Evolutionary conservation across 2,888 invertebrate genomes (phyloP).

Genomic region (Pelosia muscerda): DNA sequence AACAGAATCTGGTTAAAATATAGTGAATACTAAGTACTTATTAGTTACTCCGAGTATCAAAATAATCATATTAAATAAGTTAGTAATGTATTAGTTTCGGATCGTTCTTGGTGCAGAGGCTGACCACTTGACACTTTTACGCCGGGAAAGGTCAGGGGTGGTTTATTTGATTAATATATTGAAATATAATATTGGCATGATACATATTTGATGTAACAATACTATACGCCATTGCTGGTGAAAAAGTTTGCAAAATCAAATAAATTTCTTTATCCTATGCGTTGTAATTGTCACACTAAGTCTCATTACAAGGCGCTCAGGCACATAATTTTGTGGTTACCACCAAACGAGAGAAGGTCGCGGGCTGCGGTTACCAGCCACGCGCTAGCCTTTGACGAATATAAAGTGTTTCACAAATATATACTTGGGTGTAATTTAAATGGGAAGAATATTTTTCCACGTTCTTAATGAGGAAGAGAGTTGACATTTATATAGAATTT

Average conservation of each 20-base stretch:
- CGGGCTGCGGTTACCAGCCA: slow-evolving; percentile 66
- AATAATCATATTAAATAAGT: not conserved
- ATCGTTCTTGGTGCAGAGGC: no score
- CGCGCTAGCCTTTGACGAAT: slow-evolving; percentile 59
- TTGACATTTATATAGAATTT: slow-evolving; percentile 2
- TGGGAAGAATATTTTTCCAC: slow-evolving; percentile 40
- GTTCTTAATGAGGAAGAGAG: slow-evolving; percentile 7
- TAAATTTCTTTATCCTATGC: not conserved
- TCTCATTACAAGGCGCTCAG: slow-evolving; percentile 78
- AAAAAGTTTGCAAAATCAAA: not conserved
- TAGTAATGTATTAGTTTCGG: no score
- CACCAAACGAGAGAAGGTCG: slow-evolving; percentile 71
- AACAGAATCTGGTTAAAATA: no score
- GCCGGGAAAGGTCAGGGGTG: no score
- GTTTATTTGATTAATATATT: no score
- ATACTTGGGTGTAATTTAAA: slow-evolving; percentile 41
- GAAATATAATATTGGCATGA: no score
- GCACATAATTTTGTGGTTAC: slow-evolving; percentile 83
- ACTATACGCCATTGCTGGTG: no score
- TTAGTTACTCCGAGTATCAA: not conserved
- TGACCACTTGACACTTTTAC: no score
- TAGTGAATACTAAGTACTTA: no score
- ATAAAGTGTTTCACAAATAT: slow-evolving; percentile 37
- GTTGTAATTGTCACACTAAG: slow-evolving; percentile 47
- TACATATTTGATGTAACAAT: no score